These are phyloP conservation scores for Yoshiicerus persimilis DNA, from an alignment of 1,140 invertebrate genomes.

Conservation along the genomic window DNA sequence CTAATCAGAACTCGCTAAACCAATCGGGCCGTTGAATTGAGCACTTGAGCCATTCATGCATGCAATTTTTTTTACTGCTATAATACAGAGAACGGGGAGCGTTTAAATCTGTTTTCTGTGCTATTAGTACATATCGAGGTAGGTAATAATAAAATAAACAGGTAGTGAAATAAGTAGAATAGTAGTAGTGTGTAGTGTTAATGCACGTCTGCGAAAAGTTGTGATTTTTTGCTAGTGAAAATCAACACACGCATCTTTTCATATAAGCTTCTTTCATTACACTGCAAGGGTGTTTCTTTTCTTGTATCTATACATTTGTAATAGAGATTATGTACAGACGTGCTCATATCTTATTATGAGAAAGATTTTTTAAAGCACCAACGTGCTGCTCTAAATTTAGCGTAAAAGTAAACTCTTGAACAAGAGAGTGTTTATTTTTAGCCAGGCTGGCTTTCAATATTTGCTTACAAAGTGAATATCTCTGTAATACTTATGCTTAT, in stretches of 20 bases:
- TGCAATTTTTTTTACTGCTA: too few relatives aligned
- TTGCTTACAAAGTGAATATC: neutral
- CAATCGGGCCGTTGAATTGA: too few relatives aligned
- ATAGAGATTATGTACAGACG: neutral
- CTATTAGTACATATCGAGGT: neutral
- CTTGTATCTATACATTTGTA: neutral
- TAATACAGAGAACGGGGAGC: too few relatives aligned
- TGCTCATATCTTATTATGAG: neutral
- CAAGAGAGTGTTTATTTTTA: neutral
- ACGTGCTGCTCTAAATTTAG: constrained; percentile 20
- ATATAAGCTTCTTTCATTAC: neutral
- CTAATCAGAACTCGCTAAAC: too few relatives aligned
- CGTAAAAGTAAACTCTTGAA: neutral
- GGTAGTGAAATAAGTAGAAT: neutral
- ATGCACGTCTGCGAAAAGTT: neutral
- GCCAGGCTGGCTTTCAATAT: neutral
- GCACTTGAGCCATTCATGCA: too few relatives aligned
- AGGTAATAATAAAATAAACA: neutral
- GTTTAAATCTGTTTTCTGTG: too few relatives aligned
- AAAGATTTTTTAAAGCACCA: neutral
- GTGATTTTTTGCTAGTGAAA: neutral
- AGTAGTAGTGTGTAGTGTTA: neutral
- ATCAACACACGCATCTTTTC: neutral
- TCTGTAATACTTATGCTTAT: neutral
- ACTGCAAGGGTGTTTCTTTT: neutral